Percentiles rank a stretch among this genome's conserved stretches.
Conservation (phyloP, 2,797 vertebrate genomes). For the Pantherophis alleghaniensis region DNA sequence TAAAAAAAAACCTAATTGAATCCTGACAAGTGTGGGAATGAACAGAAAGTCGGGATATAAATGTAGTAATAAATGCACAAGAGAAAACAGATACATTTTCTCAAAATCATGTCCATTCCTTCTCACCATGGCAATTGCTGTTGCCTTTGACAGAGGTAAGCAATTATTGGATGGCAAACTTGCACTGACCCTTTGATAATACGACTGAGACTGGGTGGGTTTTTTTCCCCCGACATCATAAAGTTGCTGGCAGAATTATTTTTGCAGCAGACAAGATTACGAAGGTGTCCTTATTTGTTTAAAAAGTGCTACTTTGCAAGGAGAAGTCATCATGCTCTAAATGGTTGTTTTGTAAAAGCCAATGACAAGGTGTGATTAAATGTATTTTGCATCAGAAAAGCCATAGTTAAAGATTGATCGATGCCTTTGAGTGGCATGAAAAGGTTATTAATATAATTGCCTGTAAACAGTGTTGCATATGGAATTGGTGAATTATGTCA, state of each 20-base stretch:
- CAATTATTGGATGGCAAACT: not conserved
- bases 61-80: not conserved
- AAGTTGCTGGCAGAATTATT: not conserved
- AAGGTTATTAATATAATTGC: not conserved
- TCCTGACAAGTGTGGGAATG: not conserved
- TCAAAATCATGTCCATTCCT: not conserved
- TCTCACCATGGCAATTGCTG: not conserved
- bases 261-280: not conserved
- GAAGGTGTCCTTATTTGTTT: not conserved
- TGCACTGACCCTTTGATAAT: not conserved
- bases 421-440: not conserved
- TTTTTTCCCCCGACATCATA: no score
- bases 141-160: not conserved
- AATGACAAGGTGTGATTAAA: slow-evolving; percentile 13
- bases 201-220: not conserved
- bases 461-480: not conserved
- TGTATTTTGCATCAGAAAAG: slow-evolving; percentile 5
- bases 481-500: not conserved
- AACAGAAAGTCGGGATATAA: not conserved
- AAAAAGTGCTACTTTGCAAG: not conserved
- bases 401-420: slow-evolving; percentile 4
- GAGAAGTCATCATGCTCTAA: not conserved
- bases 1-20: not conserved
- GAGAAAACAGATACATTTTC: not conserved
- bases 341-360: not conserved